These are phyloP conservation scores for Ifrita kowaldi DNA, from an alignment of 2,113 vertebrate species.

Conservation along the genomic window DNA sequence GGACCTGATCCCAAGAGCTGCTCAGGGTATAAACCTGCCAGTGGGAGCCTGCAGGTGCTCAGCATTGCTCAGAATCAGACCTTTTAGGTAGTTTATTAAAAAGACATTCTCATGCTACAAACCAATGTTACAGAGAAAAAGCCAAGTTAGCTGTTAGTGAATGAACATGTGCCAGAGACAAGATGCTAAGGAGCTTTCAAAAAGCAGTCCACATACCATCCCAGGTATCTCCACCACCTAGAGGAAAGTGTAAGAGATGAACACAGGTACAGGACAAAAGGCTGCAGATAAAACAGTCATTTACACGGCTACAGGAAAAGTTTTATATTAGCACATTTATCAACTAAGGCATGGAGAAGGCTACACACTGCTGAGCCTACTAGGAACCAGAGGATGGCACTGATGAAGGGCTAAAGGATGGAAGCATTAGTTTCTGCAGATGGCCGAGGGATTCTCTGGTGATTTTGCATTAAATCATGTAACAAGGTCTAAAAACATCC, in stretches of 20 bases:
- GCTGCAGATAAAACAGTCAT: constrained; percentile 52
- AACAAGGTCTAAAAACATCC: neutral
- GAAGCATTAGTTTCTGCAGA: neutral
- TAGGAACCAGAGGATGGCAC: neutral
- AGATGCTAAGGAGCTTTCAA: constrained; percentile 52
- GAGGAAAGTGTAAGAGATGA: constrained; percentile 67
- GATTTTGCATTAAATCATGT: neutral
- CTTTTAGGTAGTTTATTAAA: constrained; percentile 63
- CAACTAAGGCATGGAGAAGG: neutral
- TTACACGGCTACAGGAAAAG: neutral
- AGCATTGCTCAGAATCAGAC: constrained; percentile 57
- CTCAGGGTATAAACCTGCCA: neutral
- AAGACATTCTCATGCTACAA: constrained; percentile 73
- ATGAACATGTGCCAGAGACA: constrained; percentile 50
- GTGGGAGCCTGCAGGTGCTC: constrained; percentile 34
- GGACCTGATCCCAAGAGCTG: constrained; percentile 16
- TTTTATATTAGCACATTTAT: neutral
- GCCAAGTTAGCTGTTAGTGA: constrained; percentile 66
- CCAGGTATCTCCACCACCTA: constrained; percentile 90
- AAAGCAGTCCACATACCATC: constrained; percentile 83
- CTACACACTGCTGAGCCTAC: neutral
- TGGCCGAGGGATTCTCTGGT: neutral
- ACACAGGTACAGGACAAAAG: constrained; percentile 54
- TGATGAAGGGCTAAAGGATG: neutral
- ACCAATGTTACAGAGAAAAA: constrained; percentile 66